phyloP scores from a whole-genome alignment of 2,888 invertebrate species.

The Dasypogon diadema region DNA sequence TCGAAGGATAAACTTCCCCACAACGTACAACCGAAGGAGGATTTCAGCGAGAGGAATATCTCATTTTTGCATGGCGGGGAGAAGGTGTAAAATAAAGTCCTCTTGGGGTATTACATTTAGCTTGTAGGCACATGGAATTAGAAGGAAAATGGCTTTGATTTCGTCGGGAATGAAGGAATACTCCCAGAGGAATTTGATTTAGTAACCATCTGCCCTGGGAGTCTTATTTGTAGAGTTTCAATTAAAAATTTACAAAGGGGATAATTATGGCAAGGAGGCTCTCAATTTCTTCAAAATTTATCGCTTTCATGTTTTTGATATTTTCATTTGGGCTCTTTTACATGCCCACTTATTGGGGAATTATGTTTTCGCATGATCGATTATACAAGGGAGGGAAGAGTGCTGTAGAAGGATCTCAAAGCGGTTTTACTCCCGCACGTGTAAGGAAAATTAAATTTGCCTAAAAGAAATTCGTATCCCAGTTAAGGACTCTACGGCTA shows the following conservation, averaged over 20 bases:
- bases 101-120: constrained; percentile 44
- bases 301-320: not conserved
- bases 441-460: too few species aligned
- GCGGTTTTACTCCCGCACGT: too few species aligned
- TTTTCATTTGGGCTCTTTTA: too few species aligned
- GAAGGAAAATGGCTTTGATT: constrained; percentile 44
- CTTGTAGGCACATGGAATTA: constrained; percentile 33
- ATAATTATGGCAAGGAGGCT: constrained; percentile 18
- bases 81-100: constrained; percentile 48
- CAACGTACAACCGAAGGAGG: not conserved
- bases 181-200: constrained; percentile 44
- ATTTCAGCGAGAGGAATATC: not conserved
- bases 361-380: too few species aligned
- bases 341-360: too few species aligned
- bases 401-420: too few species aligned
- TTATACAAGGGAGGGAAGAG: too few species aligned
- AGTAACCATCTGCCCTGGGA: constrained; percentile 29
- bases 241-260: constrained; percentile 43
- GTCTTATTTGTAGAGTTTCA: constrained; percentile 49
- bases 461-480: too few species aligned
- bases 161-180: not conserved
- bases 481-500: not conserved
- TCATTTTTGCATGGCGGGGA: not conserved
- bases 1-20: constrained; percentile 4
- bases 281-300: constrained; percentile 9